Conservation (phyloP, 2,113 vertebrate genomes). For the Notechis scutatus region DNA sequence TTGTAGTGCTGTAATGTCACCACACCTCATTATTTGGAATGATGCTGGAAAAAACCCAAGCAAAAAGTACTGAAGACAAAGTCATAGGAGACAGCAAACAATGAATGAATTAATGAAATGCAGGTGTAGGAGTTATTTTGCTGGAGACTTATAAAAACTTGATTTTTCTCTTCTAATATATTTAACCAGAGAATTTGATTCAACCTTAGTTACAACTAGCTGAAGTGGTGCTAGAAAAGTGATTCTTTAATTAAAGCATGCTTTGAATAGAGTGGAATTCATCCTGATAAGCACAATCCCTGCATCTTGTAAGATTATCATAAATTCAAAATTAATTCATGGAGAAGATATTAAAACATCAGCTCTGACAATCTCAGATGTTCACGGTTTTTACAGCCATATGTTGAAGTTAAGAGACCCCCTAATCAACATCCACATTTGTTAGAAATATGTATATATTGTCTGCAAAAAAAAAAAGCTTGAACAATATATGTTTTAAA, state of each 20-base stretch:
- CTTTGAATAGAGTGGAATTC: slow-evolving; percentile 37
- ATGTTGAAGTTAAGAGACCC: slow-evolving; percentile 38
- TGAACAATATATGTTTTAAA: neutral
- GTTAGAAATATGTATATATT: neutral
- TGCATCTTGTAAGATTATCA: slow-evolving; percentile 7
- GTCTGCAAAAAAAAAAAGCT: slow-evolving; percentile 33
- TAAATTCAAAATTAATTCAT: slow-evolving; percentile 45
- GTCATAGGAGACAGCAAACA: neutral
- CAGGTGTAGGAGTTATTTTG: neutral
- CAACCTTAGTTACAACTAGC: neutral
- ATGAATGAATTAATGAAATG: neutral
- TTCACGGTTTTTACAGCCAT: slow-evolving; percentile 55
- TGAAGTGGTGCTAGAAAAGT: slow-evolving; percentile 17
- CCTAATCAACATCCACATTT: slow-evolving; percentile 40
- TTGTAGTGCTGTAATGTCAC: neutral
- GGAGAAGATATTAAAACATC: slow-evolving; percentile 52
- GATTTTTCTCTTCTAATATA: neutral
- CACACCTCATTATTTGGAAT: neutral
- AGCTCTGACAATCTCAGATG: slow-evolving; percentile 54
- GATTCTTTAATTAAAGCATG: slow-evolving; percentile 15
- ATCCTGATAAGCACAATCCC: slow-evolving; percentile 16
- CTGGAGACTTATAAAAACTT: neutral
- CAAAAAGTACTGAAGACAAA: neutral
- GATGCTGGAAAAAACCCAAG: neutral
- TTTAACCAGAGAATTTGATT: neutral